Conservation (phyloP, 1,140 invertebrate genomes). For the Drosophila ercepeae region DNA sequence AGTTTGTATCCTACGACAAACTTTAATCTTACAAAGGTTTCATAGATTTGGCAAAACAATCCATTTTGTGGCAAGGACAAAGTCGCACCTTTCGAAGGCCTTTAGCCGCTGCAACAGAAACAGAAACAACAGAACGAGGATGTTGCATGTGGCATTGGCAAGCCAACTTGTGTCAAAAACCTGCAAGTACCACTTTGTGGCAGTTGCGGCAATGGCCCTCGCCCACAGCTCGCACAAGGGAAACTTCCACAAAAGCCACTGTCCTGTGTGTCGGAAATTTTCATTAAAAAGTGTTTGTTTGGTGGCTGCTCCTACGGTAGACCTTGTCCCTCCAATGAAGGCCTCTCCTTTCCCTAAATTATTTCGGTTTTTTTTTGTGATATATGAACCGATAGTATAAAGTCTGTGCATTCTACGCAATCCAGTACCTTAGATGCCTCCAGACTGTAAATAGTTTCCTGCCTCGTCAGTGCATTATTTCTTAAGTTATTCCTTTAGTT, state of each 20-base stretch:
- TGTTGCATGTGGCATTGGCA: conserved; percentile 34
- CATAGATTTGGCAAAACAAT: no score
- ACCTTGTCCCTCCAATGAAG: no score
- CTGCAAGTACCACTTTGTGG: conserved; percentile 75
- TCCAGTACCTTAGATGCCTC: no score
- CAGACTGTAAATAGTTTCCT: conserved; percentile 42
- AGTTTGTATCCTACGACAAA: no score
- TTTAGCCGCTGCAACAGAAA: no score
- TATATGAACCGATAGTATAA: no score
- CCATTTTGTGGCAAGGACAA: conserved; percentile 29
- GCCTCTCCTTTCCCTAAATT: conserved; percentile 50
- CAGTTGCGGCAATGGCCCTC: conserved; percentile 57
- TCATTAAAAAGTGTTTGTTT: conserved; percentile 81
- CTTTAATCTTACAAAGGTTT: no score
- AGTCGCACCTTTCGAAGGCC: conserved; percentile 42
- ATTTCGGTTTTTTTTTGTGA: no score
- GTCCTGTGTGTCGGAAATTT: conserved; percentile 56
- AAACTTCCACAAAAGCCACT: conserved; percentile 54
- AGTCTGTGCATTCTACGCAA: no score
- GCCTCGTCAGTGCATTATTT: conserved; percentile 32
- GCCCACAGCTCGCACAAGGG: conserved; percentile 27
- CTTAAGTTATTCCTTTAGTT: not conserved
- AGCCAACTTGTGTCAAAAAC: conserved; percentile 67
- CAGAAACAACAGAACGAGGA: no score
- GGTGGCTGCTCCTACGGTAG: conserved; percentile 31